Evolutionary conservation across 1,140 invertebrate species (phyloP), one percentile per base, ranked within the genome.

Genomic region (Habropoda laboriosa): DNA sequence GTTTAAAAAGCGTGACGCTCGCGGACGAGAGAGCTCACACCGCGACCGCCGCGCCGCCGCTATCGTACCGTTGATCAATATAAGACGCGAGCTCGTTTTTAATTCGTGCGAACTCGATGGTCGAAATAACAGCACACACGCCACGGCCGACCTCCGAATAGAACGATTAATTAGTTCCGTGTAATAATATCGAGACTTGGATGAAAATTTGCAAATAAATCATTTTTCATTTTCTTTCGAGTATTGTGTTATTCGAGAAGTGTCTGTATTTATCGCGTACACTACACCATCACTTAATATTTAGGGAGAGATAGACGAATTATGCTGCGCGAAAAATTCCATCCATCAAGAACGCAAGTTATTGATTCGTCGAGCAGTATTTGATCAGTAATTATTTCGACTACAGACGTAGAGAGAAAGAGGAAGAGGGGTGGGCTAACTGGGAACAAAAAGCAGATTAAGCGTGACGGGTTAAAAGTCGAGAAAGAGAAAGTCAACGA

Each of bases 401-500:
- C 21, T 47, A 35, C 18, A n/a, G 45, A 21, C 10, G 45, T 16
- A 32, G 18, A 63, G 13, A 49, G 66, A 32, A 24, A n/a, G 27
- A 24, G 30, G 2, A 10, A 6, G 42, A 53, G 27, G 10, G n/a
- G 24, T 16, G 24, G 40, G 38, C n/a, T 7, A 1, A 18, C 8
- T 21, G 35, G 35, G 18, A 61, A 64, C 40, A 77, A 83, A 83
- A 83, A 83, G 76, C 76, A 61, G 79, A 73, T 71, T 85, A 75
- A 85, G 67, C 81, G 82, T 72, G 64, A 68, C 68, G 71, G 76
- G 82, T 83, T 72, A 81, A 79, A 80, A 79, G 76, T 80, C 79
- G 63, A 83, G 70, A 76, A 71, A 82, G 82, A 85, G 82, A 83
- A 85, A 85, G 82, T 85, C 81, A 83, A 85, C 82, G 82, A 85